phyloP scores from a whole-genome alignment of 1,140 invertebrate species.

The Sipha flava region DNA sequence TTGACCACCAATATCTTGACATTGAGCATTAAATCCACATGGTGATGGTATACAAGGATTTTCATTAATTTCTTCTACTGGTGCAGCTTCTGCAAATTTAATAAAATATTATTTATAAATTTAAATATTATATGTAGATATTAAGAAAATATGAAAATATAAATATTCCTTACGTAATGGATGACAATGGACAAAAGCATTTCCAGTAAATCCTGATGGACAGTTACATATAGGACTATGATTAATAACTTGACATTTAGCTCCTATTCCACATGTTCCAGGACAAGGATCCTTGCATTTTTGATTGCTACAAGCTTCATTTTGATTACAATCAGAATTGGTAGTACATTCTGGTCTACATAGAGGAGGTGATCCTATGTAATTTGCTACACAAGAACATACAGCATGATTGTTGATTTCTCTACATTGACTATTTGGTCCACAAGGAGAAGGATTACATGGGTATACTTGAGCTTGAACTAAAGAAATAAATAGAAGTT shows the following conservation, averaged over 20 bases:
- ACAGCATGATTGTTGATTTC: constrained; percentile 53
- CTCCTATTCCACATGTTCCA: constrained; percentile 58
- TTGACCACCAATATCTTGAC: constrained; percentile 51
- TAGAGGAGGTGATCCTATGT: constrained; percentile 59
- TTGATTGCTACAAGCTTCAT: constrained; percentile 59
- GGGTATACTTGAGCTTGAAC: constrained; percentile 41
- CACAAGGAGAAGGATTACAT: constrained; percentile 51
- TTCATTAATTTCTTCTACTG: constrained; percentile 38
- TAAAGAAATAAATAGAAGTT: neutral
- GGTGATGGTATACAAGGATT: constrained; percentile 59
- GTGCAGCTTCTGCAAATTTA: constrained; percentile 33
- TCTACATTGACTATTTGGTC: constrained; percentile 53
- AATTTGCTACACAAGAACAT: constrained; percentile 58
- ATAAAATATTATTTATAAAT: constrained; percentile 24
- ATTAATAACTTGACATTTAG: constrained; percentile 58
- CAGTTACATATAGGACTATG: constrained; percentile 62
- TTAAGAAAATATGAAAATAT: neutral
- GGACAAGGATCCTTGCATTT: constrained; percentile 63
- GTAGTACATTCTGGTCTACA: constrained; percentile 65
- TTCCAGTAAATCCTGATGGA: constrained; percentile 56
- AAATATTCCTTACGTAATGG: constrained; percentile 42
- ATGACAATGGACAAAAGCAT: constrained; percentile 61
- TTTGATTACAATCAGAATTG: constrained; percentile 61
- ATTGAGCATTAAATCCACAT: constrained; percentile 62
- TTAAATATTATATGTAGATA: neutral